Percentiles rank a stretch among this genome's conserved stretches.
Conservation (phyloP, 2,888 invertebrate genomes). For the Cloeon dipterum region DNA sequence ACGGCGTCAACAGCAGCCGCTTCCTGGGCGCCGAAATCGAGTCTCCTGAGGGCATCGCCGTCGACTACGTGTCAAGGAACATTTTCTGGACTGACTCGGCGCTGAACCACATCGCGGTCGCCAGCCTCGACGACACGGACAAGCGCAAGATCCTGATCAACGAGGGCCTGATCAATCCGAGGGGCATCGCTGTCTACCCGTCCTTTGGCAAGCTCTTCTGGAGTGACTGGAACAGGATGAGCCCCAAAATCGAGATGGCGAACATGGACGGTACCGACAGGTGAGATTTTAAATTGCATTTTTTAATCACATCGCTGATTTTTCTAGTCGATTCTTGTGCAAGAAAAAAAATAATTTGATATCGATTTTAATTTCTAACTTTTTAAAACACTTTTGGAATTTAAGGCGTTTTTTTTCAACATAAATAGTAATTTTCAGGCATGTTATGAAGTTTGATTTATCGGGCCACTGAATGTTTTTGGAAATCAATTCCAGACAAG, state of each 20-base stretch:
- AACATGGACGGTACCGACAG: constrained; percentile 83
- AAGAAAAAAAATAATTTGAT: no score
- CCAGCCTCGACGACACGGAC: constrained; percentile 48
- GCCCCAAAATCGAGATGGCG: constrained; percentile 83
- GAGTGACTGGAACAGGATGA: constrained; percentile 86
- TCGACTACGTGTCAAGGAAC: constrained; percentile 82
- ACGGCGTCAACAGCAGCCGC: constrained; percentile 42
- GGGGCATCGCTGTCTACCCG: constrained; percentile 89
- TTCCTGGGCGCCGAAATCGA: constrained; percentile 47
- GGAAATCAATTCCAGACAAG: no score
- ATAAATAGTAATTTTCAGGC: no score
- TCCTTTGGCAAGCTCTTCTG: constrained; percentile 78
- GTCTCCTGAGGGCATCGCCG: constrained; percentile 79
- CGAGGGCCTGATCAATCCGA: constrained; percentile 62
- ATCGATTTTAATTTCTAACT: no score
- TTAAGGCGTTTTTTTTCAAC: no score
- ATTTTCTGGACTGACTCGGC: constrained; percentile 94
- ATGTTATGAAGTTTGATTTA: no score
- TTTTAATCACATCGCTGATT: no score
- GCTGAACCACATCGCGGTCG: constrained; percentile 71
- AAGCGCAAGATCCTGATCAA: constrained; percentile 52
- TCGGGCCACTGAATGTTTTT: no score
- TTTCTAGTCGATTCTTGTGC: no score
- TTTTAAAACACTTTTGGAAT: no score
- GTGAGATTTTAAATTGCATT: no score